Base-by-base conservation (phyloP, 2,888 invertebrate species). In the Gerosis bhagava region DNA sequence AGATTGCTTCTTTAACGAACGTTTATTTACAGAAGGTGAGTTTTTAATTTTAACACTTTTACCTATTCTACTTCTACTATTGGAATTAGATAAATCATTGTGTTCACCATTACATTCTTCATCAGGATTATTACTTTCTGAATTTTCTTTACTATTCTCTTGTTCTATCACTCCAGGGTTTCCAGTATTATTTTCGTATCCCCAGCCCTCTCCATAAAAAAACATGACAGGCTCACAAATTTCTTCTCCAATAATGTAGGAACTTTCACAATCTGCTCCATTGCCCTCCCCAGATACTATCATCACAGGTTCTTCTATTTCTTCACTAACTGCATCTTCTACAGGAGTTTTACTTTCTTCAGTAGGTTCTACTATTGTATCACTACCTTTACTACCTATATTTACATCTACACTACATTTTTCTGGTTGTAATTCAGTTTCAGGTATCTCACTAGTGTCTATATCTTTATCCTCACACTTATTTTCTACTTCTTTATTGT, bases 281-380 rank as follows among this genome's bases (percentile, higher is more conserved):
- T 89, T 90, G 3, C 94, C 94, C 62, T 93, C 92, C 1, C 94
- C 95, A 35, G 90, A 91, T 0, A 95, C 89, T 61, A 92, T 73
- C 88, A 95, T 90, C 3, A 93, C 78, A 12, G 94, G 94, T 66
- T 95, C 95, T 74, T 94, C 93, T 61, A 95, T 93, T 37, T 91
- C 91, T 63, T 93, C 93, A 17, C 94, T 84, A 7, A 93, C 61
- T 61, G 66, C 66, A 45, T 66, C 64, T 45, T 57, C 49, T 28
- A 34, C 16, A 31, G 29, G 29, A 5, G 15, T 48, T 37, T 57
- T 51, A 35, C 36, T 25, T 36, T 47, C 25, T 19, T 57, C 52
- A 32, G n/a, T 11, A 11, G 32, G 39, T 36, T 46, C 39, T 29
- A 31, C 15, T 26, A 46, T 24, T 11, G 39, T 39, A 39, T 32